Evolutionary conservation across 2,797 vertebrate genomes (phyloP), one percentile per base, ranked within the genome.

Genomic region (Ctenopoma multispine): DNA sequence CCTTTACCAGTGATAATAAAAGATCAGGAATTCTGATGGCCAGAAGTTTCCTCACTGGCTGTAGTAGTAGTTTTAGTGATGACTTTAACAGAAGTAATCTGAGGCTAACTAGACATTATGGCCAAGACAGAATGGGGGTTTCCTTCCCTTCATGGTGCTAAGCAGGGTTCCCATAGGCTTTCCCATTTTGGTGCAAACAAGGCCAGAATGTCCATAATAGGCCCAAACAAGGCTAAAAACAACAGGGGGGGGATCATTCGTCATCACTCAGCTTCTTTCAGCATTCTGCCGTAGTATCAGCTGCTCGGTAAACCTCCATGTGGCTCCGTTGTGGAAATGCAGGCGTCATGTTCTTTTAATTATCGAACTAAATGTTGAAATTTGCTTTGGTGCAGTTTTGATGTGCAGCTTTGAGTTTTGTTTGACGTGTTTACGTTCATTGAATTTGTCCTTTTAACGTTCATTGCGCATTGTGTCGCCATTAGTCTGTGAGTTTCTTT

Each of bases 371-470:
- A 40, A 43, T 10, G 56, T 12, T 31, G 15, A 51, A 15, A 64
- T 0, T 59, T 41, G 24, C 29, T 31, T n/a, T 50, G 51, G 47
- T 7, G n/a, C 20, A 12, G 10, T 20, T 60, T 77, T 77, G 76
- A 91, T 90, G 75, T 77, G 70, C 70, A 74, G 69, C 63, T 77
- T 44, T 41, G 9, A 27, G 23, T 63, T 21, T 23, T 15, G 23
- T 56, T 65, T 77, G 38, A 81, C 61, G 90, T 87, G 51, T 88
- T 59, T 84, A 88, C 80, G 75, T 87, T 48, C 15, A 5, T 60
- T 59, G 2, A 0, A 50, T 34, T 11, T 1, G 6, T 47, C 27
- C 23, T 34, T 69, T 65, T 13, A 40, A 12, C 34, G 34, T 59
- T 23, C 23, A 1, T 64, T 70, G 8, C 59, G 20, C 17, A 23